phyloP scores from a whole-genome alignment of 1,140 invertebrate genomes.

The Heliconius nattereri region DNA sequence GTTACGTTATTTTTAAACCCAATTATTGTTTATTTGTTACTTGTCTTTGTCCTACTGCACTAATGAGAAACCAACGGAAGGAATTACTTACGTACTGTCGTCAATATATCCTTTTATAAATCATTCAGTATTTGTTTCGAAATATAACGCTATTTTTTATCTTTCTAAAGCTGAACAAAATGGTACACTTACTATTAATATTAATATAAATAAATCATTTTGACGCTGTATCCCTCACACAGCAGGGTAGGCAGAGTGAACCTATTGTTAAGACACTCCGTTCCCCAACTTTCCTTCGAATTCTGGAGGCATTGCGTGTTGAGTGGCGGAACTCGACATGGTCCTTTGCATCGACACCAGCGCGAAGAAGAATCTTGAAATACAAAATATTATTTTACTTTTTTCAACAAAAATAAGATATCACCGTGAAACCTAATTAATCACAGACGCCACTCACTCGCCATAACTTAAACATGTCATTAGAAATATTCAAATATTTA shows the following conservation, averaged over 20 bases:
- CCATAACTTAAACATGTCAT: constrained; percentile 32
- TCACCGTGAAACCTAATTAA: constrained; percentile 22
- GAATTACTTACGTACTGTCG: not conserved
- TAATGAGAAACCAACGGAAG: not conserved
- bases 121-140: not conserved
- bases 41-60: not conserved
- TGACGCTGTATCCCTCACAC: too few relatives aligned
- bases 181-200: too few relatives aligned
- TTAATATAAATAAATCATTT: too few relatives aligned
- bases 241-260: too few relatives aligned
- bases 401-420: constrained; percentile 16
- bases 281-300: too few relatives aligned
- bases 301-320: too few relatives aligned
- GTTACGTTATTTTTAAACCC: not conserved
- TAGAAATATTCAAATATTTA: constrained; percentile 23
- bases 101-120: not conserved
- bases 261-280: too few relatives aligned
- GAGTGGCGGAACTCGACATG: too few relatives aligned
- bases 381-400: not conserved
- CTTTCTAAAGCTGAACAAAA: not conserved
- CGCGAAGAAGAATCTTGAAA: not conserved
- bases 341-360: too few relatives aligned
- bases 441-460: constrained; percentile 23
- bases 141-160: not conserved
- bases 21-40: not conserved